These are phyloP conservation scores for Euzophera pinguis DNA, from an alignment of 2,888 invertebrate species.

Conservation along the genomic window DNA sequence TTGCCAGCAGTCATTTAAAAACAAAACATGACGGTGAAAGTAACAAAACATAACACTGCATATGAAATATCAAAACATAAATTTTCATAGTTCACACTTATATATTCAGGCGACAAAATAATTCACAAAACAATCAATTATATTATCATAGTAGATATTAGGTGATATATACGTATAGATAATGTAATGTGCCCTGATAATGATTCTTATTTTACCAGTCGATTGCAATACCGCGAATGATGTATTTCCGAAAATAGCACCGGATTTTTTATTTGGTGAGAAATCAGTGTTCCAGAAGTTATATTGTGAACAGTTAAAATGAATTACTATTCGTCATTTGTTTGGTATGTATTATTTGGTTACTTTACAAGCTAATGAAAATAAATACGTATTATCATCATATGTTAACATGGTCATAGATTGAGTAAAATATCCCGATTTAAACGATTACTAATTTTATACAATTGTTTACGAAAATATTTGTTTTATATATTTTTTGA, in stretches of 20 bases:
- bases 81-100: too few species aligned
- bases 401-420: too few species aligned
- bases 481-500: too few species aligned
- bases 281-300: neutral
- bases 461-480: too few species aligned
- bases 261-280: neutral
- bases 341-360: conserved; percentile 33
- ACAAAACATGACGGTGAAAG: too few species aligned
- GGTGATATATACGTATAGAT: conserved; percentile 9
- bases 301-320: conserved; percentile 26
- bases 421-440: too few species aligned
- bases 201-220: conserved; percentile 28
- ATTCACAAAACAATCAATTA: neutral
- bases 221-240: conserved; percentile 30
- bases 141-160: conserved; percentile 19
- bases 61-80: too few species aligned
- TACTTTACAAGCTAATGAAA: neutral
- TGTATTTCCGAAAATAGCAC: neutral
- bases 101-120: too few species aligned
- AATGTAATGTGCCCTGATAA: conserved; percentile 29
- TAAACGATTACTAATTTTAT: too few species aligned
- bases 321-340: conserved; percentile 34
- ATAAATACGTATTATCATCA: neutral
- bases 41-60: too few species aligned
- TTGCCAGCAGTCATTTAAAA: too few species aligned